Percentiles rank a stretch among this genome's conserved stretches.
Evolutionary conservation across 2,113 vertebrate species (phyloP).

Genomic region (Percina caprodes): DNA sequence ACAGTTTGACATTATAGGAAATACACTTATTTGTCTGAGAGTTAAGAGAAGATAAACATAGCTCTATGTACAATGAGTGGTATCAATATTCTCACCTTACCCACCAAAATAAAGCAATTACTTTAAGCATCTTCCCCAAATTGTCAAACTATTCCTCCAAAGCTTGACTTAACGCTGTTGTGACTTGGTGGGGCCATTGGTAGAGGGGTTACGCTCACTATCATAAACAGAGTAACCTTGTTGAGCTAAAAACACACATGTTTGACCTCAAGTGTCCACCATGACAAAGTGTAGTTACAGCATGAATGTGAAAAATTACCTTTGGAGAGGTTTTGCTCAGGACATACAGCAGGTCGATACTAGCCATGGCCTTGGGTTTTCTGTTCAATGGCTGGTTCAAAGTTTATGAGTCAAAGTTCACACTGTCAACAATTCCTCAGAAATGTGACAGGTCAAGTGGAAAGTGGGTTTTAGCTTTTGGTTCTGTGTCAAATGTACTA

Average conservation of each 20-base stretch:
- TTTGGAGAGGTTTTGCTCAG: constrained; percentile 42
- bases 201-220: constrained; percentile 2
- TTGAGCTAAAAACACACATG: background rate
- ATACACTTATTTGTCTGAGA: background rate
- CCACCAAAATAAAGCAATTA: background rate
- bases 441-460: background rate
- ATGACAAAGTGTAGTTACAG: constrained; percentile 29
- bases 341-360: constrained; percentile 36
- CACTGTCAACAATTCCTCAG: constrained; percentile 4
- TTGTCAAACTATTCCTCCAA: background rate
- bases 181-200: constrained; percentile 3
- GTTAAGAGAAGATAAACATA: background rate
- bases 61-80: background rate
- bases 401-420: constrained; percentile 37
- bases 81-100: background rate
- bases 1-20: background rate
- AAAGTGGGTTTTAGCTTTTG: background rate
- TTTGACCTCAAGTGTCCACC: constrained; percentile 53
- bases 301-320: constrained; percentile 72
- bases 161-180: constrained; percentile 1
- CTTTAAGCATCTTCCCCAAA: background rate
- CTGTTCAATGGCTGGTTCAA: constrained; percentile 54
- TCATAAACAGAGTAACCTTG: constrained; percentile 34
- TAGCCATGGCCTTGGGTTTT: constrained; percentile 49
- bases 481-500: background rate